Percentiles rank a stretch among this genome's conserved stretches.
Evolutionary conservation across 2,888 invertebrate genomes (phyloP).

Genomic region (Oscheius myriophilus): DNA sequence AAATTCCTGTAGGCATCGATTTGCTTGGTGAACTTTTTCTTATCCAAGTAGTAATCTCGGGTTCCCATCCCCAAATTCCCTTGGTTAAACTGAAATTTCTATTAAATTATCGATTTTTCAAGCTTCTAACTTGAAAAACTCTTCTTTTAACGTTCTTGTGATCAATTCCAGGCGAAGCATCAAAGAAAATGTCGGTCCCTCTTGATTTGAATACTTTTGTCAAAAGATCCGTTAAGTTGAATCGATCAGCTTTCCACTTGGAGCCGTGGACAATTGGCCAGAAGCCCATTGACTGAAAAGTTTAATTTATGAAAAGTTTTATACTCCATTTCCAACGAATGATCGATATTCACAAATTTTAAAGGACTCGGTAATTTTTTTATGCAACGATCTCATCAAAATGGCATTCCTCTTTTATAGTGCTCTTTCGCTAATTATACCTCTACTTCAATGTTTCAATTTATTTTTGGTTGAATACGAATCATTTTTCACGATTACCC

Average conservation of each 20-base stretch:
- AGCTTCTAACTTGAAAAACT: too few species aligned
- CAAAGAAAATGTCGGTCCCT: slow-evolving; percentile 35
- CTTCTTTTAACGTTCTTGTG: too few species aligned
- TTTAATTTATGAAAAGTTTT: neutral
- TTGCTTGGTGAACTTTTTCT: slow-evolving; percentile 66
- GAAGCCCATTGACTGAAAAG: slow-evolving; percentile 42
- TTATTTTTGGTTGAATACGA: too few species aligned
- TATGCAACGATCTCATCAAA: too few species aligned
- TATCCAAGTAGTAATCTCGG: slow-evolving; percentile 68
- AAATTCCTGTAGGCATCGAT: slow-evolving; percentile 65
- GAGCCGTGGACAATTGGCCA: slow-evolving; percentile 66
- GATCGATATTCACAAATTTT: too few species aligned
- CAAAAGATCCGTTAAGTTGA: slow-evolving; percentile 53
- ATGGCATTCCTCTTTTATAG: too few species aligned
- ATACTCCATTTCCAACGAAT: too few species aligned
- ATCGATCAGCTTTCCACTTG: slow-evolving; percentile 38
- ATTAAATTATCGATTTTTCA: too few species aligned
- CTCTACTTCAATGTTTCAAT: too few species aligned
- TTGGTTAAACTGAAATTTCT: slow-evolving; percentile 62
- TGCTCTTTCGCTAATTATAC: too few species aligned
- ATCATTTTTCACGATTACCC: too few species aligned
- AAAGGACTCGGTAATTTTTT: too few species aligned
- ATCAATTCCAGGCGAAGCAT: slow-evolving; percentile 14
- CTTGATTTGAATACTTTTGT: slow-evolving; percentile 55
- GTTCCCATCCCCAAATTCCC: slow-evolving; percentile 67